Evolutionary conservation across 2,113 vertebrate species (phyloP).

Genomic region (Dinomys branickii): DNA sequence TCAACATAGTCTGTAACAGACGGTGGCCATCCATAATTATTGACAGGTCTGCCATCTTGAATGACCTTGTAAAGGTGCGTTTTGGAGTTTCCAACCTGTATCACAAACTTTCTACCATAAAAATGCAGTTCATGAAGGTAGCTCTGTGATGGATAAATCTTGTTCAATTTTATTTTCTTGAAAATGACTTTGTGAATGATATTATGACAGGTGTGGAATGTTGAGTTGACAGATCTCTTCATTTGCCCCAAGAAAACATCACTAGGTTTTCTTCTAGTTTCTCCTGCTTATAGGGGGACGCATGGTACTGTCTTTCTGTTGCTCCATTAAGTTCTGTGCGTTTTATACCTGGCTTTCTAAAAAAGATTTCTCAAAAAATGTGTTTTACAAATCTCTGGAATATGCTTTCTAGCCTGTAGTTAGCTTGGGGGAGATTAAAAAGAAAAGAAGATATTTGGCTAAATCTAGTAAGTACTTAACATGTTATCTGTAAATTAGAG

Average conservation of each 20-base stretch:
- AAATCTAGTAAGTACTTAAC: neutral
- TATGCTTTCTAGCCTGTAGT: neutral
- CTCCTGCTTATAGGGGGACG: fast-evolving
- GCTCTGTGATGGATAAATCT: neutral
- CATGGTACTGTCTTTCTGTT: fast-evolving
- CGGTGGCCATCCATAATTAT: neutral
- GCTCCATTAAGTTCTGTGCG: neutral
- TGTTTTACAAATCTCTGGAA: neutral
- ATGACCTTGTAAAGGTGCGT: neutral
- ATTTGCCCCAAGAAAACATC: neutral
- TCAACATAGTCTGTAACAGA: neutral
- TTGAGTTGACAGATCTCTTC: no score
- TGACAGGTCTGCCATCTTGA: neutral
- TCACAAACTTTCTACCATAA: neutral
- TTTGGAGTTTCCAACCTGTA: neutral
- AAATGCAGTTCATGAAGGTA: neutral
- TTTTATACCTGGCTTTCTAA: neutral
- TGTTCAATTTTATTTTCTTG: neutral
- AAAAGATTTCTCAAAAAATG: neutral
- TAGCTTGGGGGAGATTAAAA: neutral
- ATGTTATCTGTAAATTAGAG: neutral
- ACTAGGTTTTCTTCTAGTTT: fast-evolving
- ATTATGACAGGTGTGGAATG: neutral
- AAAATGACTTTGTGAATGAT: neutral
- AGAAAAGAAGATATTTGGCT: neutral